Conservation (phyloP, 2,888 invertebrate species). For the Crocallis elinguaria region DNA sequence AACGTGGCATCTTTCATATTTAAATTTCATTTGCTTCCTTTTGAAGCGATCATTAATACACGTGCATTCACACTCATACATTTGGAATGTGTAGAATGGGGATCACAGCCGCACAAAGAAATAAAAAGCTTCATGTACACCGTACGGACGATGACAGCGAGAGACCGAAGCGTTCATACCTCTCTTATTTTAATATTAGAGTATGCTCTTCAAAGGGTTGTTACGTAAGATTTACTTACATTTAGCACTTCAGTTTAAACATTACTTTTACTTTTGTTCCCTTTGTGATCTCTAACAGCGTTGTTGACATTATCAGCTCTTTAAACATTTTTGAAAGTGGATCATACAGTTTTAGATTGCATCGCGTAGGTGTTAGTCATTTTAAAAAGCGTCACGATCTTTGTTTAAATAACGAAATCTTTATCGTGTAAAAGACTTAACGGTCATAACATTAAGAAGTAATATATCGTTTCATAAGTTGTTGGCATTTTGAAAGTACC, state of each 20-base stretch:
- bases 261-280: constrained; percentile 14
- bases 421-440: constrained; percentile 31
- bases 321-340: constrained; percentile 14
- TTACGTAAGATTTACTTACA: constrained; percentile 26
- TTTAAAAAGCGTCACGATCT: constrained; percentile 29
- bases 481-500: constrained; percentile 33
- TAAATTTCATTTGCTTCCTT: constrained; percentile 35
- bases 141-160: constrained; percentile 35
- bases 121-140: constrained; percentile 35
- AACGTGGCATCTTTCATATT: constrained; percentile 32
- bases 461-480: constrained; percentile 32
- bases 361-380: constrained; percentile 17
- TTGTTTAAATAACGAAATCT: constrained; percentile 22
- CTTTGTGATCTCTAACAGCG: constrained; percentile 11
- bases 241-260: constrained; percentile 17
- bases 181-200: constrained; percentile 33
- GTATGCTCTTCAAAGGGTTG: constrained; percentile 24
- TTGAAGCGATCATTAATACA: constrained; percentile 46
- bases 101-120: constrained; percentile 55
- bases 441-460: constrained; percentile 35
- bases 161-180: constrained; percentile 26
- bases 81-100: constrained; percentile 66
- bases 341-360: constrained; percentile 4
- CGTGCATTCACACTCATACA: constrained; percentile 63
- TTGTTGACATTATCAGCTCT: constrained; percentile 11